Base-by-base conservation (phyloP, 2,113 vertebrate genomes). In the Gymnorhina tibicen region DNA sequence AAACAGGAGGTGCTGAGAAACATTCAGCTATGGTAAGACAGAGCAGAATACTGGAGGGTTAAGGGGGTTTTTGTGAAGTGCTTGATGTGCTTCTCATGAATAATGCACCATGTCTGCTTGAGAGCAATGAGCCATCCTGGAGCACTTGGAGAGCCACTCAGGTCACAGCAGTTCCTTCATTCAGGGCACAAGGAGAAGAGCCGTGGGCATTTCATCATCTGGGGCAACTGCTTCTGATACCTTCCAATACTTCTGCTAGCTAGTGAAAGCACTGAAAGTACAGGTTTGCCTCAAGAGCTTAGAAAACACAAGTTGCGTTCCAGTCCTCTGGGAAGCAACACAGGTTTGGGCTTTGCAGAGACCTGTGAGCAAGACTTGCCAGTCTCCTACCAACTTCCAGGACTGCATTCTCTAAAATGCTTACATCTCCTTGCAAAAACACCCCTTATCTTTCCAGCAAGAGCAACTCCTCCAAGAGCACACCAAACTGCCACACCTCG, bases 201-300 rank as follows among this genome's bases (percentile, higher is more conserved):
- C 16, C 18, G 16, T 3, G 22, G 39, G 39, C 52, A 74, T 77
- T 63, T 62, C 60, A 70, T 5, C 7, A 35, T 28, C 35, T 37
- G 23, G 12, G 20, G 24, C 35, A 16, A 2, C 13, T 13, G 22
- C 33, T 62, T 82, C 63, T 52, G 53, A 18, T 56, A 26, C 44
- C 55, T 80, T 49, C 26, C 63, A 60, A 0, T 16, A 22, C 22
- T 44, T 24, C 27, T 14, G 18, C 14, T 50, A 30, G 26, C 30
- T 42, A 50, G 62, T 30, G 33, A 55, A 6, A 88, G 62, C 49
- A 35, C 12, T 10, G 16, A 46, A 4, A 82, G 60, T 32, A n/a
- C 1, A 0, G 3, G 8, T 32, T 41, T 0, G 0, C 56, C 70
- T 72, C 58, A 14, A 76, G 30, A 58, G 68, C 60, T 74, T 81